These are phyloP conservation scores for Caranx melampygus DNA, from an alignment of 2,113 vertebrate genomes.

Conservation along the genomic window DNA sequence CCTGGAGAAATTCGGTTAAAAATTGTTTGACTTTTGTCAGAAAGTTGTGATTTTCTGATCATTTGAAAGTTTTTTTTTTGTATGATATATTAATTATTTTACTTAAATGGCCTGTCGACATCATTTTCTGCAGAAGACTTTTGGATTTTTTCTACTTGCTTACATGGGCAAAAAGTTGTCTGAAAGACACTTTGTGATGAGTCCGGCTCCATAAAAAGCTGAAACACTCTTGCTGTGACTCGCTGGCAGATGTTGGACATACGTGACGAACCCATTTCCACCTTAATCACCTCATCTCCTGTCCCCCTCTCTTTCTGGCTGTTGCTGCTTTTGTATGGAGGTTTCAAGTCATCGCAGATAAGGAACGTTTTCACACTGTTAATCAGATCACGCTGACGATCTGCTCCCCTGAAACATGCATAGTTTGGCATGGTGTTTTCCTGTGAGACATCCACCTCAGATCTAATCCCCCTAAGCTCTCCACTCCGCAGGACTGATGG, in stretches of 20 bases:
- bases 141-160: neutral
- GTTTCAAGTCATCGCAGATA: conserved; percentile 83
- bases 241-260: conserved; percentile 53
- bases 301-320: conserved; percentile 29
- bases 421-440: conserved; percentile 73
- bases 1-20: no score
- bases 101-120: neutral
- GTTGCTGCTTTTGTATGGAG: conserved; percentile 67
- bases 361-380: conserved; percentile 80
- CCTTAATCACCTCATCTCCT: conserved; percentile 62
- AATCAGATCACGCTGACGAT: conserved; percentile 77
- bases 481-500: conserved; percentile 35
- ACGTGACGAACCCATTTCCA: conserved; percentile 60
- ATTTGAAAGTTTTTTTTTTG: no score
- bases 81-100: neutral
- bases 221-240: conserved; percentile 18
- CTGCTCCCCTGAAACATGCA: conserved; percentile 73
- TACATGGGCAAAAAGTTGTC: neutral
- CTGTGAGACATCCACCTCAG: conserved; percentile 77
- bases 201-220: neutral
- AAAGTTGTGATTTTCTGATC: no score
- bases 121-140: neutral
- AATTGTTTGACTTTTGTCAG: no score
- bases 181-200: neutral
- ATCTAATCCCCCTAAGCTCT: conserved; percentile 76